These are phyloP conservation scores for Leptinotarsa defecta DNA, from an alignment of 1,140 invertebrate genomes.

Conservation along the genomic window DNA sequence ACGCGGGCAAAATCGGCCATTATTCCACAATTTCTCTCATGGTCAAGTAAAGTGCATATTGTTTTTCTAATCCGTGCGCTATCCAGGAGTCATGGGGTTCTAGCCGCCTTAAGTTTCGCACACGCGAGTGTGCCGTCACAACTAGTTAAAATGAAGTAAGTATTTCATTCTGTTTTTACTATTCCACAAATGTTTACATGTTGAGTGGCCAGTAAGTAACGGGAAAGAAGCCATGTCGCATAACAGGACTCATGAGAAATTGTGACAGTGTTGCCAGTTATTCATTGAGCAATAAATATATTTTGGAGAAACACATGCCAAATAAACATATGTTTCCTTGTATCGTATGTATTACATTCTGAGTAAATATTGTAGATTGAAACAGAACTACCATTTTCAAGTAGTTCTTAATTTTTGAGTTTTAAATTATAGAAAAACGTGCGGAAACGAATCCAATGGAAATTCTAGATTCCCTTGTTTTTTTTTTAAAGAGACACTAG, in stretches of 20 bases:
- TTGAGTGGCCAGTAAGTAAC: background rate
- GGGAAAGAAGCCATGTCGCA: background rate
- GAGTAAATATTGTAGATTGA: too few relatives aligned
- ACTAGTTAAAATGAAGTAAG: conserved; percentile 49
- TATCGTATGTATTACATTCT: background rate
- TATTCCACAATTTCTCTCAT: conserved; percentile 31
- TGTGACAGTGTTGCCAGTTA: background rate
- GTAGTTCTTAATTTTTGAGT: too few relatives aligned
- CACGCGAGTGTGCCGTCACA: conserved; percentile 51
- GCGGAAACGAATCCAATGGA: too few relatives aligned
- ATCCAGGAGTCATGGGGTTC: conserved; percentile 39
- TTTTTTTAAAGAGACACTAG: too few relatives aligned
- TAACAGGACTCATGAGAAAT: background rate
- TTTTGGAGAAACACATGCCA: background rate
- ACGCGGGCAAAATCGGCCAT: conserved; percentile 29
- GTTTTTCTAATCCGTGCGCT: conserved; percentile 30
- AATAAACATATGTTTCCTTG: background rate
- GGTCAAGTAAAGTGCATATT: conserved; percentile 42
- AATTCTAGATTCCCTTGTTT: too few relatives aligned
- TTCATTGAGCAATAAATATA: background rate
- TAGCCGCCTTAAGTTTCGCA: conserved; percentile 45
- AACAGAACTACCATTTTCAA: too few relatives aligned
- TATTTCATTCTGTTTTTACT: conserved; percentile 25
- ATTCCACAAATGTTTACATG: background rate
- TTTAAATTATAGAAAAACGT: too few relatives aligned